Evolutionary conservation across 2,888 invertebrate species (phyloP), one percentile per base, ranked within the genome.

Genomic region (Axea sp.): DNA sequence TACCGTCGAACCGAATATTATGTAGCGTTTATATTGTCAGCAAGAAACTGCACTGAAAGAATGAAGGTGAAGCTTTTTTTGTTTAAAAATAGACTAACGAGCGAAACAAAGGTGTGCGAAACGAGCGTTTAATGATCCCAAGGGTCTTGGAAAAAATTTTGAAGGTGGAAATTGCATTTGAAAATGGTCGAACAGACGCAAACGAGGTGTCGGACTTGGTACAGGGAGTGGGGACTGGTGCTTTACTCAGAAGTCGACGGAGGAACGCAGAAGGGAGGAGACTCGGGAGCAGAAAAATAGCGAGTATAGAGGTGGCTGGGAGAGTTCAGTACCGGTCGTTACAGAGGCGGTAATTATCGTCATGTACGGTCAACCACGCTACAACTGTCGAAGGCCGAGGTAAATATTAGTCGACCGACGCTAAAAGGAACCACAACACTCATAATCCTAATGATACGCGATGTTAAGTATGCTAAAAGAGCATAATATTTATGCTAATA

Each of bases 341-440:
- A 47, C 37, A 37, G 55, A 55, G 55, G 47, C 33, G 45, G 64
- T 47, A 72, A 72, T 72, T 64, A 72, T 72, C 72, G 51, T 64
- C 64, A 43, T 72, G 72, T 72, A 53, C 43, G 53, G 60, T 22
- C 33, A 30, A 17, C 43, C 7, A 15, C 26, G 53, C 47, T 51
- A 43, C 49, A 53, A 59, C 65, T 60, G 57, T 55, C 67, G 65
- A 67, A 60, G 53, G 35, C 64, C 57, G 37, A 35, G 35, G 35
- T 26, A 55, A 73, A 67, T 67, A 73, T 67, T 73, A 73, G 41
- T 60, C 39, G 26, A 15, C 35, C 37, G 24, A 51, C 31, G 57
- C 64, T 73, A 60, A 67, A 47, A 73, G 51, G 59, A 53, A 43
- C 65, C 60, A 43, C 24, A 11, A 30, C 33, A 8, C 35, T 53